Conservation (phyloP, 2,888 invertebrate species). For the Prosopocoilus inquinatus region DNA sequence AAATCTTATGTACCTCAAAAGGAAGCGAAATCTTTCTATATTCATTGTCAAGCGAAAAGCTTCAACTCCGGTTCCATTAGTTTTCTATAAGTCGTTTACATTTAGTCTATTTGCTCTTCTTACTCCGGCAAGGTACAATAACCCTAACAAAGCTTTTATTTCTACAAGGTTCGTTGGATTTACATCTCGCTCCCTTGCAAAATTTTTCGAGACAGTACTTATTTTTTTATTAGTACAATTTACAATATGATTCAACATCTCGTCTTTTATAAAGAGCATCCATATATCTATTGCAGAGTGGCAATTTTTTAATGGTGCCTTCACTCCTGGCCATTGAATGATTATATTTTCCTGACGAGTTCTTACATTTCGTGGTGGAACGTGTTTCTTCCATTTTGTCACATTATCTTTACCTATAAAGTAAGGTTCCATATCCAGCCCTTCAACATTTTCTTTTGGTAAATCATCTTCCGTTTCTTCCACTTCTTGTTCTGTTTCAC, state of each 20-base stretch:
- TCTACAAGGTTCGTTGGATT: neutral
- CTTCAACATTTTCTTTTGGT: no score
- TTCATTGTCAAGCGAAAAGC: no score
- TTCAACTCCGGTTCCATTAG: neutral
- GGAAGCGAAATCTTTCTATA: no score
- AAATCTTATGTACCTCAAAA: no score
- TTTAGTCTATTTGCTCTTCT: neutral
- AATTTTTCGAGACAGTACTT: no score
- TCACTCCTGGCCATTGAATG: neutral
- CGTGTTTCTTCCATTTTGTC: neutral
- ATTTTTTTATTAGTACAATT: no score
- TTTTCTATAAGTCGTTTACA: neutral
- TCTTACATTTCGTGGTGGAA: neutral
- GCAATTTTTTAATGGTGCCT: no score
- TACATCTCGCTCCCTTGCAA: no score
- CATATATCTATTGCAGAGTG: no score
- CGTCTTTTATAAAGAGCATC: no score
- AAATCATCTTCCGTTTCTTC: neutral
- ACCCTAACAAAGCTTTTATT: neutral
- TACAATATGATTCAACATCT: no score
- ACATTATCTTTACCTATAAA: neutral
- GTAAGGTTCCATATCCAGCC: neutral
- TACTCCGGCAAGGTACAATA: neutral
- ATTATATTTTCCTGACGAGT: neutral
- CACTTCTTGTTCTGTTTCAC: neutral